These are phyloP conservation scores for Bovichtus variegatus DNA, from an alignment of 2,797 vertebrate genomes.

Conservation along the genomic window DNA sequence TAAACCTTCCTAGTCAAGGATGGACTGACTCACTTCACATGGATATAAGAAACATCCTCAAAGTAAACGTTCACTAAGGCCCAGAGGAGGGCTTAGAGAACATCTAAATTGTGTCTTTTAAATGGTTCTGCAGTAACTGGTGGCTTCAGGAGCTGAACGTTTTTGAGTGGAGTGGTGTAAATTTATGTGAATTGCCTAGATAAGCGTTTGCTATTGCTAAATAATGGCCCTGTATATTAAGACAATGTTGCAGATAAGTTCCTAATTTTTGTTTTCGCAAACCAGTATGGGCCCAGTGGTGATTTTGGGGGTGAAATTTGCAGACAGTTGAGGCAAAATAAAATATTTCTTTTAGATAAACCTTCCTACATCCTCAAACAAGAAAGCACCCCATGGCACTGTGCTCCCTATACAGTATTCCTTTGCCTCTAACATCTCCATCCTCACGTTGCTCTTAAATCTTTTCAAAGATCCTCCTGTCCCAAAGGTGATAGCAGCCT, in stretches of 20 bases:
- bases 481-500: conserved; percentile 32
- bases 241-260: conserved; percentile 7
- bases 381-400: neutral
- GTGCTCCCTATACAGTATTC: neutral
- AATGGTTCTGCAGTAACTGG: conserved; percentile 3
- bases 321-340: neutral
- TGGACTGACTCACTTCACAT: conserved; percentile 10
- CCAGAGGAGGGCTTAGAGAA: neutral
- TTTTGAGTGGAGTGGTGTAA: conserved; percentile 11
- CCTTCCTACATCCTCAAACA: neutral
- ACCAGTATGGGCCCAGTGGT: neutral
- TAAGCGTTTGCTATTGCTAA: neutral
- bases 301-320: neutral
- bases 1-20: conserved; percentile 18
- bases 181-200: neutral
- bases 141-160: neutral
- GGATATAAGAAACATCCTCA: neutral
- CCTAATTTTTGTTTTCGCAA: conserved; percentile 11
- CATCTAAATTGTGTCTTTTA: conserved; percentile 5
- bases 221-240: neutral
- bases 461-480: conserved; percentile 39
- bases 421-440: conserved; percentile 6
- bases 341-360: neutral
- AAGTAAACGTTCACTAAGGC: neutral
- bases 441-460: conserved; percentile 11